Evolutionary conservation across 2,797 vertebrate species (phyloP), one percentile per base, ranked within the genome.

Genomic region (Lagocephalus sceleratus): DNA sequence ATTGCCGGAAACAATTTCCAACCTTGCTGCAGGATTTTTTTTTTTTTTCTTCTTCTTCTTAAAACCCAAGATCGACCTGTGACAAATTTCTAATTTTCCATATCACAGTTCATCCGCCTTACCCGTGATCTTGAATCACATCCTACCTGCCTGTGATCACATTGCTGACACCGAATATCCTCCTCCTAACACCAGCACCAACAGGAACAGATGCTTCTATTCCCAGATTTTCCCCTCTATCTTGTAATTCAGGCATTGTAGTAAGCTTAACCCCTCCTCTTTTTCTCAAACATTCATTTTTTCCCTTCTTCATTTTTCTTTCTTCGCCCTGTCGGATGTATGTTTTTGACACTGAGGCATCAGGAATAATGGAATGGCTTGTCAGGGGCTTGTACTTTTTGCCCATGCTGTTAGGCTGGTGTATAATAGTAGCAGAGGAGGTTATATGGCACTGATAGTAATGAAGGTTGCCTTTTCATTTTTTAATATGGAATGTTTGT

Each of bases 401-500:
- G 73, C 80, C 79, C 74, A 51, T 75, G 74, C 86, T 88, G 80
- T 89, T 86, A 85, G 63, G 60, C 60, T 60, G 68, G 70, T 74
- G 79, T 84, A 83, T 87, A 85, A 87, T 85, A 74, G 82, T 68
- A 70, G 83, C 76, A 61, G 75, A 77, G 75, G 66, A 83, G 82
- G 80, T 88, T 87, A 81, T 90, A 85, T 88, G 78, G 73, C 79
- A 84, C 85, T 85, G 87, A 90, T 90, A 87, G 84, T 88, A 90
- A 90, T 89, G 88, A 91, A 91, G 87, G 83, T 88, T 87, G 72
- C 81, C 81, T 89, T 88, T 86, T 89, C 76, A 81, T 83, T 87
- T 88, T 89, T 88, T 89, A 88, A 91, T 89, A 87, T 86, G 84
- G 83, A 86, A 87, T 90, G 89, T 90, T 91, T 90, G 88, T 86